A percentile compares a stretch with the other conserved stretches of the same genome.
Evolutionary conservation across 2,888 invertebrate species (phyloP).

Genomic region (Luperina testacea): DNA sequence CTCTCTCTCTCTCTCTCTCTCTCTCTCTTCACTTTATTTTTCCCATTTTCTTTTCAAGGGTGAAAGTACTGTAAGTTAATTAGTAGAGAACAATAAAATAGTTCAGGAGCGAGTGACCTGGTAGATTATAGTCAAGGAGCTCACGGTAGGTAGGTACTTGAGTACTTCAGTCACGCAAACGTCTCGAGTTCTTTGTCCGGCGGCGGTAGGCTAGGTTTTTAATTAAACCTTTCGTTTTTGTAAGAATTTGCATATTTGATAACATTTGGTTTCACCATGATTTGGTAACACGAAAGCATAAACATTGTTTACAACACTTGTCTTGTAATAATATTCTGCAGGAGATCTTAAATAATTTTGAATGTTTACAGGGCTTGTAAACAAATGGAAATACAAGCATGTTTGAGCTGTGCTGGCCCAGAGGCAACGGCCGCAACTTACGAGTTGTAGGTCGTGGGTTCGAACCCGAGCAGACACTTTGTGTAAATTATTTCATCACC

Average conservation of each 20-base stretch:
- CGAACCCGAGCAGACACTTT: too few species aligned
- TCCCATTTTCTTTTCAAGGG: background rate
- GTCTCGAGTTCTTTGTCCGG: slow-evolving; percentile 45
- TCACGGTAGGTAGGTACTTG: slow-evolving; percentile 2
- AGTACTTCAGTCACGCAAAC: slow-evolving; percentile 51
- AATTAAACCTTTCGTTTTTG: slow-evolving; percentile 51
- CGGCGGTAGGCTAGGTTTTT: slow-evolving; percentile 30
- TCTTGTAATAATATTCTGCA: background rate
- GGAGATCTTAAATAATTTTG: background rate
- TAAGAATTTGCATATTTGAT: slow-evolving; percentile 43
- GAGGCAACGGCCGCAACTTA: too few species aligned
- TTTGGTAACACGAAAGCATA: slow-evolving; percentile 19
- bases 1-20: too few species aligned
- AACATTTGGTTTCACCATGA: background rate
- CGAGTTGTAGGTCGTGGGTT: too few species aligned
- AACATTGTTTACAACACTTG: background rate
- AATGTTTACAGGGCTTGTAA: background rate
- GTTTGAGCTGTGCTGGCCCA: too few species aligned
- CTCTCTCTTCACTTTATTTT: too few species aligned
- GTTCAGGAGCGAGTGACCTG: slow-evolving; percentile 50
- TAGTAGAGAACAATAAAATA: slow-evolving; percentile 33
- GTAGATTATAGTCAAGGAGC: slow-evolving; percentile 12
- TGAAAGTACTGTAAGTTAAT: slow-evolving; percentile 31
- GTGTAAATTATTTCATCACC: too few species aligned
- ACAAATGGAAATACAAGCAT: background rate